Percentiles rank a stretch among this genome's conserved stretches.
Conservation (phyloP, 37 sponge, comb jelly and placozoan species). For the Oscarella lobularis region DNA sequence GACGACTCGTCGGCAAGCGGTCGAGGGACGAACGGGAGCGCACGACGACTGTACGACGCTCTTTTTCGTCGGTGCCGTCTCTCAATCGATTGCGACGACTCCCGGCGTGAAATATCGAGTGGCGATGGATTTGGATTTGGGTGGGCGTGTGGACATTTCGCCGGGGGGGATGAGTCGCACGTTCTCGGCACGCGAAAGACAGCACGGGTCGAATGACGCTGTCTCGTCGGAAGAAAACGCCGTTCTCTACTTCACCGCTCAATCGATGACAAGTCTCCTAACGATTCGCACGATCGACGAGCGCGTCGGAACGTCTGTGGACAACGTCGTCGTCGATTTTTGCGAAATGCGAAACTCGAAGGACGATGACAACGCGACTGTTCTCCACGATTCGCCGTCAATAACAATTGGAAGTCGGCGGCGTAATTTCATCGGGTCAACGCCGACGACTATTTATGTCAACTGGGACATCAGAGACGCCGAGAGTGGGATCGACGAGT, state of each 20-base stretch:
- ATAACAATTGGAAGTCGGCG: neutral
- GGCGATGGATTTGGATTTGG: neutral
- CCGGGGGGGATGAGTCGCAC: neutral
- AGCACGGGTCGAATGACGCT: neutral
- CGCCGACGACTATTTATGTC: neutral
- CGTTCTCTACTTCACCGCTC: neutral
- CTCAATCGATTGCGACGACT: neutral
- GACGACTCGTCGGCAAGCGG: neutral
- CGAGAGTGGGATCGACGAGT: conserved; percentile 37
- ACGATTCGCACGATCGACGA: neutral
- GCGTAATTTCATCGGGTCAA: neutral
- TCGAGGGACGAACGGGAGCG: neutral
- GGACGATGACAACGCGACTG: neutral
- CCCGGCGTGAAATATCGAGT: neutral
- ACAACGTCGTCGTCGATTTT: neutral
- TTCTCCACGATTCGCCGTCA: neutral
- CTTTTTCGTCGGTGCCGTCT: neutral
- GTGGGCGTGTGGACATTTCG: neutral
- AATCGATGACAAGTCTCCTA: neutral
- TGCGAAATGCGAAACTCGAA: neutral
- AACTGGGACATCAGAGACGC: conserved; percentile 21
- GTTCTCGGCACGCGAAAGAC: neutral
- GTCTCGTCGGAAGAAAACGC: neutral
- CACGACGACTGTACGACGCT: neutral
- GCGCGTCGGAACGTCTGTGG: neutral